These are phyloP conservation scores for Oreochromis spilurus DNA, from an alignment of 2,113 vertebrate genomes.

Conservation along the genomic window DNA sequence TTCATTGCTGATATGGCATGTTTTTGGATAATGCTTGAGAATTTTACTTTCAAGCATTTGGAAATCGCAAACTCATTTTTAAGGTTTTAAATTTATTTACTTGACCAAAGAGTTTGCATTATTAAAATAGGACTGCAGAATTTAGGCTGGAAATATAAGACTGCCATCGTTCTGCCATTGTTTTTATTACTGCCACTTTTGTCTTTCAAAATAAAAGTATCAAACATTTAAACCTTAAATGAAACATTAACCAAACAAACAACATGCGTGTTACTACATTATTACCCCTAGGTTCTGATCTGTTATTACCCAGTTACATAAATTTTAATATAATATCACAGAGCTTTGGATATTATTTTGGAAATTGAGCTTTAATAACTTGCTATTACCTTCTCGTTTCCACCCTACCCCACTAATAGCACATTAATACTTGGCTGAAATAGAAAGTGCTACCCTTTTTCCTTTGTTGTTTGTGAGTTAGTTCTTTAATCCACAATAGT, in stretches of 20 bases:
- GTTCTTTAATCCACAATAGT: background rate
- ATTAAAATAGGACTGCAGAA: background rate
- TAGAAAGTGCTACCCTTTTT: background rate
- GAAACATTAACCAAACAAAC: background rate
- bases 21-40: background rate
- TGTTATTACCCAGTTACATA: background rate
- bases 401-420: background rate
- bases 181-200: background rate
- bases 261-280: background rate
- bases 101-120: background rate
- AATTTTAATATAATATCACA: background rate
- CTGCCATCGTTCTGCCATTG: background rate
- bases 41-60: background rate
- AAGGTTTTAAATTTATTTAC: background rate
- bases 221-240: background rate
- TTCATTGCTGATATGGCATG: background rate
- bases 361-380: background rate
- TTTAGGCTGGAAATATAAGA: background rate
- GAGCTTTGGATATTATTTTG: background rate
- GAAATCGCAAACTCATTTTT: background rate
- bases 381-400: background rate
- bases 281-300: background rate
- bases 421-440: background rate
- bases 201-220: background rate
- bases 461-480: background rate